Evolutionary conservation across 2,113 vertebrate species (phyloP).

Genomic region (Nothoprocta perdicaria): DNA sequence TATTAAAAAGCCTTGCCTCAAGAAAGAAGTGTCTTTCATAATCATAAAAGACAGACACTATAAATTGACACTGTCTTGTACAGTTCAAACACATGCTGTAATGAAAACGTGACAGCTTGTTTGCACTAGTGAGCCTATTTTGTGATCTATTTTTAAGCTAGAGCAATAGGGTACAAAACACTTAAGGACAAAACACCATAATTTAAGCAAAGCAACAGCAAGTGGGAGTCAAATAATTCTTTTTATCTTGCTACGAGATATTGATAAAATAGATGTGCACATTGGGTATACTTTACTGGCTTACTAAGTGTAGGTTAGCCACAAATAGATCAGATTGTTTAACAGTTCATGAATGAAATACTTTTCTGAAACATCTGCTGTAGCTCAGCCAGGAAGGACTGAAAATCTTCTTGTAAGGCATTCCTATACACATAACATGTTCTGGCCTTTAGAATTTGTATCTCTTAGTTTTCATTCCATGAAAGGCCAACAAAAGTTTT

Average conservation of each 20-base stretch:
- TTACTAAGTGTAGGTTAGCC: neutral
- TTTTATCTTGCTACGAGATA: neutral
- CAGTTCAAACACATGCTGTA: neutral
- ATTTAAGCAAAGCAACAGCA: neutral
- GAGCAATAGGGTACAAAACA: neutral
- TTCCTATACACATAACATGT: neutral
- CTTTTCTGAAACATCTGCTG: neutral
- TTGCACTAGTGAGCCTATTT: neutral
- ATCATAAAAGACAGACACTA: neutral
- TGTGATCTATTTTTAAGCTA: neutral
- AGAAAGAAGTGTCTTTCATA: neutral
- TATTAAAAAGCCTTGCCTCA: neutral
- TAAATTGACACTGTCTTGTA: neutral
- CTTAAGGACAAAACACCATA: neutral
- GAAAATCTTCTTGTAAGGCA: neutral
- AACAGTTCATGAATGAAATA: neutral
- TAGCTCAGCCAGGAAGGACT: neutral
- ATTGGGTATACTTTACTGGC: neutral
- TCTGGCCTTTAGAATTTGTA: neutral
- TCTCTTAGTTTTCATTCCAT: neutral
- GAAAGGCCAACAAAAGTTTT: neutral
- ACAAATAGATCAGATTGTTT: neutral
- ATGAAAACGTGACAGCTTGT: neutral
- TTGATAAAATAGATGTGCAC: neutral
- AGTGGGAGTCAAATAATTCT: neutral